Evolutionary conservation across 2,113 vertebrate species (phyloP).

Genomic region (Rhipidura dahli): DNA sequence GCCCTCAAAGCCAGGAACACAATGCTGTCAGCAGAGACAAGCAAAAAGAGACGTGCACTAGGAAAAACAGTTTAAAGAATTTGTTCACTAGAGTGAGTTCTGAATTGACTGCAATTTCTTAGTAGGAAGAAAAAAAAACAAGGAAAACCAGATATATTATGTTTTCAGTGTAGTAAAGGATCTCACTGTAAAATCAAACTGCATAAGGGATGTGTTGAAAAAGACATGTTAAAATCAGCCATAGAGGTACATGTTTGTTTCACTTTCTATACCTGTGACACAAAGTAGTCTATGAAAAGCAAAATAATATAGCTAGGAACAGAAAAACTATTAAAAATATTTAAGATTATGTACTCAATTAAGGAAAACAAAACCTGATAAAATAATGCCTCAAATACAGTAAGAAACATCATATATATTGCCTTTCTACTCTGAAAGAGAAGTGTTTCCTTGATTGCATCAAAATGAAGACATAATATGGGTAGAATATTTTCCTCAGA

Average conservation of each 20-base stretch:
- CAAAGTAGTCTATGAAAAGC: not conserved
- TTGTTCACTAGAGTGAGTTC: not conserved
- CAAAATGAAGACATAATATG: not conserved
- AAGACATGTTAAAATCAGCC: not conserved
- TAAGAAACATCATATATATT: not conserved
- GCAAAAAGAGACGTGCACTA: fast-evolving
- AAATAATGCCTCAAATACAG: not conserved
- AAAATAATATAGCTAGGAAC: not conserved
- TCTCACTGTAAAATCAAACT: not conserved
- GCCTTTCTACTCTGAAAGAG: not conserved
- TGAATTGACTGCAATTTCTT: not conserved
- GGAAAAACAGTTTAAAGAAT: not conserved
- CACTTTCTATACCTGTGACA: not conserved
- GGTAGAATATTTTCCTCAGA: not conserved
- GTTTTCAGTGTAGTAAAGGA: not conserved
- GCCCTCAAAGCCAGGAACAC: not conserved
- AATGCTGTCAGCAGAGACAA: not conserved
- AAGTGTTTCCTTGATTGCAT: not conserved
- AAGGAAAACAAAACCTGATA: not conserved
- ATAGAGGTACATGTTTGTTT: not conserved
- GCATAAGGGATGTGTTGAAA: not conserved
- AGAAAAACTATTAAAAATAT: not conserved
- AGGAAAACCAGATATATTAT: not conserved
- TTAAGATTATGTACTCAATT: not conserved
- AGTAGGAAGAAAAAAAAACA: not conserved